phyloP scores from a whole-genome alignment of 2,797 vertebrate species.

The Sebastes umbrosus region DNA sequence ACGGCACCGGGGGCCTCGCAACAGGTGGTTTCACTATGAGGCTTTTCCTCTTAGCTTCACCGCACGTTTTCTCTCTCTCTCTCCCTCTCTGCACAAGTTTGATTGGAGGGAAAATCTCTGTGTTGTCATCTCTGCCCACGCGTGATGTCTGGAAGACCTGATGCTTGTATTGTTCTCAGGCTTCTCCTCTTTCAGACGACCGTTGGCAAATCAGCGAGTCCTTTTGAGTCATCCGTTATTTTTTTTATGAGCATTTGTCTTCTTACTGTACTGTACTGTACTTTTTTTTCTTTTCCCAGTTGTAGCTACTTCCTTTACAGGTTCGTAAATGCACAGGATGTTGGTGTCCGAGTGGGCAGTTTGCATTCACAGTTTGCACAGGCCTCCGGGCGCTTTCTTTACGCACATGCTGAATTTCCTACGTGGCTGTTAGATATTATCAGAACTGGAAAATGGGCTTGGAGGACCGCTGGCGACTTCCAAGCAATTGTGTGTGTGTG shows the following conservation, averaged over 20 bases:
- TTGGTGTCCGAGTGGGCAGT: slow-evolving; percentile 50
- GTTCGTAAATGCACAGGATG: slow-evolving; percentile 29
- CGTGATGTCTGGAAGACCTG: slow-evolving; percentile 36
- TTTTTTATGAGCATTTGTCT: slow-evolving; percentile 15
- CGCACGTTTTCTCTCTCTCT: not conserved
- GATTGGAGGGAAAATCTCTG: slow-evolving; percentile 42
- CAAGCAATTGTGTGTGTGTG: slow-evolving; percentile 34
- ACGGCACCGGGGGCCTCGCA: not conserved
- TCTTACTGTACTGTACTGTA: not conserved
- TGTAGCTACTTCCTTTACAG: slow-evolving; percentile 38
- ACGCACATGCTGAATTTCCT: slow-evolving; percentile 66
- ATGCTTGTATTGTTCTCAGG: slow-evolving; percentile 53
- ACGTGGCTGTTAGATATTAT: slow-evolving; percentile 74
- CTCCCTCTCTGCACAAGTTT: slow-evolving; percentile 15
- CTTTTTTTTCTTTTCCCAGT: slow-evolving; percentile 25
- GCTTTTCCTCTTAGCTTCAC: slow-evolving; percentile 7
- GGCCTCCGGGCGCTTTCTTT: slow-evolving; percentile 47
- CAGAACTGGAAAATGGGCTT: slow-evolving; percentile 75
- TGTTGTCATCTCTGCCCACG: slow-evolving; percentile 49
- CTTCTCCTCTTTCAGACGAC: slow-evolving; percentile 55
- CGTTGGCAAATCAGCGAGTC: slow-evolving; percentile 28
- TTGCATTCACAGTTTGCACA: slow-evolving; percentile 48
- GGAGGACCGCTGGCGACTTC: slow-evolving; percentile 46
- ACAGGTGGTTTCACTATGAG: slow-evolving; percentile 62
- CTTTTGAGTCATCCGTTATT: slow-evolving; percentile 44